phyloP scores from a whole-genome alignment of 1,140 invertebrate species.

The Drosophila baimaii region DNA sequence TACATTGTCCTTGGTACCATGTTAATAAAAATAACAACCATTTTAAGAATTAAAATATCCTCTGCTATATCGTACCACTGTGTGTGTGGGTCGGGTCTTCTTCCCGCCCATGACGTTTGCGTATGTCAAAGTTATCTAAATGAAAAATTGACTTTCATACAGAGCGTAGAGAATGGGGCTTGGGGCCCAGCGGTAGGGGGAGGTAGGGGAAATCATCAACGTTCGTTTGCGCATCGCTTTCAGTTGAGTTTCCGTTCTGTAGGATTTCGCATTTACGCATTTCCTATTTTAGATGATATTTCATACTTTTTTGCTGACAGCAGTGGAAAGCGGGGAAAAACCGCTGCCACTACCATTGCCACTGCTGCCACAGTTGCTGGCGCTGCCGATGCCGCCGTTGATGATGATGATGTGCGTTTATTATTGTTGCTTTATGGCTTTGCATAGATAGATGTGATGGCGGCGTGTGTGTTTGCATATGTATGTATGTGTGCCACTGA shows the following conservation, averaged over 20 bases:
- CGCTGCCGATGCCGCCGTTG: constrained; percentile 32
- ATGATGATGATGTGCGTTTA: constrained; percentile 81
- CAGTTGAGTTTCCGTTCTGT: constrained; percentile 78
- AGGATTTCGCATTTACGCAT: constrained; percentile 82
- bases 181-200: constrained; percentile 1
- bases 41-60: neutral
- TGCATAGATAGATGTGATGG: constrained; percentile 69
- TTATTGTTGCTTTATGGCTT: constrained; percentile 81
- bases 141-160: constrained; percentile 81
- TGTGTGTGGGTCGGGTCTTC: constrained; percentile 16
- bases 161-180: constrained; percentile 42
- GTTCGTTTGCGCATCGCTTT: constrained; percentile 64
- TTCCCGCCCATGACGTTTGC: constrained; percentile 72
- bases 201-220: constrained; percentile 55
- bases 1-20: neutral
- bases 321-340: constrained; percentile 29
- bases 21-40: neutral
- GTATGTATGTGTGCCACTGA: constrained; percentile 41
- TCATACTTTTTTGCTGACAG: constrained; percentile 80
- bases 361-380: neutral
- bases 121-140: constrained; percentile 83
- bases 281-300: constrained; percentile 82
- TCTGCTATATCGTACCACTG: constrained; percentile 5
- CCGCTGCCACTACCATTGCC: constrained; percentile 7
- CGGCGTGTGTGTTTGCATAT: constrained; percentile 34